phyloP scores from a whole-genome alignment of 2,113 vertebrate genomes.

The Aramus guarauna region DNA sequence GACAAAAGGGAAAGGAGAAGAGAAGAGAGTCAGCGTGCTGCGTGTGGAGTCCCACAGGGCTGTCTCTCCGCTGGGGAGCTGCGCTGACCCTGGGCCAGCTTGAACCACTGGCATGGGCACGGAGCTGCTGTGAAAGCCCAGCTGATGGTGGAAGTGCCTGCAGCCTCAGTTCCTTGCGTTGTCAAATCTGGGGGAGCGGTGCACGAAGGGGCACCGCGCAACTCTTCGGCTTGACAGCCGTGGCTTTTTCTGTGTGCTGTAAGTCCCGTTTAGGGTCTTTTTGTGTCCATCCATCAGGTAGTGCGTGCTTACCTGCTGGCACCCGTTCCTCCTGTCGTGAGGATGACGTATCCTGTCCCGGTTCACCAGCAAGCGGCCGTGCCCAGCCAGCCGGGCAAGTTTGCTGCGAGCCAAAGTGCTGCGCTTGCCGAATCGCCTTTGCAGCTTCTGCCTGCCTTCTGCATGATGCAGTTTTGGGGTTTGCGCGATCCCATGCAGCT shows the following conservation, averaged over 20 bases:
- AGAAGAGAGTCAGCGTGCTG: neutral
- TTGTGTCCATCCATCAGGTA: neutral
- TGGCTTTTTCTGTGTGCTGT: neutral
- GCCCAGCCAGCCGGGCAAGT: neutral
- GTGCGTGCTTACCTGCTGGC: neutral
- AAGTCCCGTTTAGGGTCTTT: neutral
- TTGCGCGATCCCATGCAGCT: neutral
- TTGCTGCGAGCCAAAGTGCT: neutral
- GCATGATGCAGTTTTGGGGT: neutral
- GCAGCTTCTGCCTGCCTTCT: neutral
- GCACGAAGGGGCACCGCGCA: neutral
- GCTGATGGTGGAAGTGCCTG: neutral
- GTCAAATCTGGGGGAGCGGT: neutral
- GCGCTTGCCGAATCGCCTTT: accelerated
- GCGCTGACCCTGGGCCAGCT: neutral
- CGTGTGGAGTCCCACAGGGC: neutral
- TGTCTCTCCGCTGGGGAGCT: neutral
- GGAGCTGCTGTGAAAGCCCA: neutral
- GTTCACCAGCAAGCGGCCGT: neutral
- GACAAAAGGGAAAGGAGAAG: neutral
- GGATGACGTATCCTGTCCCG: neutral
- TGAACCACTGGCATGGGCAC: neutral
- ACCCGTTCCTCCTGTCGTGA: neutral
- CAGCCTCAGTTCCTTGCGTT: neutral
- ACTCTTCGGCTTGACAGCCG: neutral